These are phyloP conservation scores for Galaxias olidus DNA, from an alignment of 2,797 vertebrate genomes.

Conservation along the genomic window DNA sequence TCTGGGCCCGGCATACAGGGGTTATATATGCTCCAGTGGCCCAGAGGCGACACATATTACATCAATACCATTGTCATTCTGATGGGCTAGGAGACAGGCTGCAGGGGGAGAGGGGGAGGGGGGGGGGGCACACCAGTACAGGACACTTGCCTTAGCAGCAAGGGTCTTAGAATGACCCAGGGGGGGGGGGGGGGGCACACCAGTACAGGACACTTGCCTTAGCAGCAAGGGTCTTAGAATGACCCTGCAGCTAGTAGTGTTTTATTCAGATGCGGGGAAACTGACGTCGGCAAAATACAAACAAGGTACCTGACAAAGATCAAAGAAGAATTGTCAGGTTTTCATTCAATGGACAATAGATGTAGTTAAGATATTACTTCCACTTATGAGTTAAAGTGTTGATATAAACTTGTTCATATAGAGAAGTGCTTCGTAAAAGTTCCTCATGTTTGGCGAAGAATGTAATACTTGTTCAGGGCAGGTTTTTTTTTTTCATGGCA, in stretches of 20 bases:
- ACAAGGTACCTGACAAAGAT: slow-evolving; percentile 52
- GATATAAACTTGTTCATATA: too few relatives aligned
- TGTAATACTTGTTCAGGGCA: too few relatives aligned
- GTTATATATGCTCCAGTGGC: slow-evolving; percentile 67
- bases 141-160: background rate
- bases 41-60: slow-evolving; percentile 79
- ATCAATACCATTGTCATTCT: slow-evolving; percentile 79
- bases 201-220: background rate
- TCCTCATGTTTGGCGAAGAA: too few relatives aligned
- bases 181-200: background rate
- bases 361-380: background rate
- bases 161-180: background rate
- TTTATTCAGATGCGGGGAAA: slow-evolving; percentile 60
- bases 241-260: slow-evolving; percentile 2
- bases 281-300: slow-evolving; percentile 54
- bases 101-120: slow-evolving; percentile 47
- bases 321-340: slow-evolving; percentile 21
- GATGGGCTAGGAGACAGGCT: slow-evolving; percentile 68
- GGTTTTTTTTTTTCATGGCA: background rate
- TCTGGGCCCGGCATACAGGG: slow-evolving; percentile 71
- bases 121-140: slow-evolving; percentile 12
- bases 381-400: background rate
- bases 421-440: too few relatives aligned
- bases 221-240: background rate
- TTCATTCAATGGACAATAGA: background rate